Base-by-base conservation (phyloP, 2,888 invertebrate genomes). In the Melieria crassipennis region DNA sequence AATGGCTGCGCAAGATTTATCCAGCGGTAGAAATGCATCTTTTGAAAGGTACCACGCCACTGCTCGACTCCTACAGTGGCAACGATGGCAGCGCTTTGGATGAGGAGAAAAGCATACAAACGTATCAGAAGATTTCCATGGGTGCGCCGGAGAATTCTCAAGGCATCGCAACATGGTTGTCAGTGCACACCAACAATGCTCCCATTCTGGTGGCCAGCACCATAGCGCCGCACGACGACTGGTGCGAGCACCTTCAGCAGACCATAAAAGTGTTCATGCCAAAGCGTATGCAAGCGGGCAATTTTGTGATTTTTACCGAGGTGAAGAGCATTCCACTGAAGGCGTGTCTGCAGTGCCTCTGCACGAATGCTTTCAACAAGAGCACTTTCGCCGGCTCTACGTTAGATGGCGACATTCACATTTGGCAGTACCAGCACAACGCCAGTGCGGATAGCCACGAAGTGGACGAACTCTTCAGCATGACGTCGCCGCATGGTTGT, bases 1-100 rank as follows among this genome's bases (percentile, higher is more conserved):
- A 80, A 43, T 89, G 88, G 87, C 73, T 89, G n/a, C 85, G 84
- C 13, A 83, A 84, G 74, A 87, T 89, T 43, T 89, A 84, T 75
- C 88, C 89, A 0, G 75, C 79, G 60, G 85, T 89, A 3, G 87
- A 88, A 71, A 82, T 81, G 56, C 88, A 89, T 79, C 78, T 89
- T 5, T 83, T 86, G 57, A 87, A 88, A 69, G 85, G 83, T 1
- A 72, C 79, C 2, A 87, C 86, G 4, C 84, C 84, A 4, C 66
- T 79, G 3, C 70, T 77, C 57, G 79, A 79, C 1, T 73, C 76
- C 9, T 74, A 75, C 42, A 55, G 67, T 1, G 42, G 16, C 46
- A 68, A 43, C 46, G 64, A 4, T 70, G 46, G 45, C 65, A 76
- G 69, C 9, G 42, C 74, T 0, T 57, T 78, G 57, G 65, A 73